Conservation (phyloP, 2,888 invertebrate genomes). For the Cataglyphis livida region DNA sequence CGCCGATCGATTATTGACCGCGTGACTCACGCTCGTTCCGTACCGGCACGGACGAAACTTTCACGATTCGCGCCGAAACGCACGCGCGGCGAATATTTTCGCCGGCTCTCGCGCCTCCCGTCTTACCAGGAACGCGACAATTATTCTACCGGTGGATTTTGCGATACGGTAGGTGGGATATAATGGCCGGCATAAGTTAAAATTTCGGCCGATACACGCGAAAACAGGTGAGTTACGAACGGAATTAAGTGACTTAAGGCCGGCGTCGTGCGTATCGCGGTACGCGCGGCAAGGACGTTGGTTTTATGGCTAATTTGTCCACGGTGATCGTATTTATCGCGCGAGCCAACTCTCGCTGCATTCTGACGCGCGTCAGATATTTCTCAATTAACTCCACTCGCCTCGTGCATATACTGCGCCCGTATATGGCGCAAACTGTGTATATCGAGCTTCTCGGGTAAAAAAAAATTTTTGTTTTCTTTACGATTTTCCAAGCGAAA, state of each 20-base stretch:
- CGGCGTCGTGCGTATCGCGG: slow-evolving; percentile 62
- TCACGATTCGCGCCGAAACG: slow-evolving; percentile 7
- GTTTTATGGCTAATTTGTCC: slow-evolving; percentile 80
- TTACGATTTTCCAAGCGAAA: neutral
- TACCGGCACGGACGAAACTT: slow-evolving; percentile 57
- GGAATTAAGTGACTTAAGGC: slow-evolving; percentile 79
- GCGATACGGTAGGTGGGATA: slow-evolving; percentile 67
- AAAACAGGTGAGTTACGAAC: slow-evolving; percentile 81
- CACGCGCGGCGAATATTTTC: slow-evolving; percentile 63
- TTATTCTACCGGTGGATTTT: slow-evolving; percentile 56
- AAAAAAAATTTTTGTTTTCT: slow-evolving; percentile 24
- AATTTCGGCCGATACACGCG: slow-evolving; percentile 80
- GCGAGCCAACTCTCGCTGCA: slow-evolving; percentile 53
- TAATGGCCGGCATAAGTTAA: slow-evolving; percentile 82
- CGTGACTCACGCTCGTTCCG: neutral
- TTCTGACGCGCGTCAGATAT: slow-evolving; percentile 62
- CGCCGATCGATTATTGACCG: slow-evolving; percentile 61
- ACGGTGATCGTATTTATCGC: slow-evolving; percentile 77
- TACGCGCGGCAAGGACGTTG: slow-evolving; percentile 58
- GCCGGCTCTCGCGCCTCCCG: slow-evolving; percentile 54
- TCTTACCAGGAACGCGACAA: slow-evolving; percentile 53
- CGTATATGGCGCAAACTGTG: neutral
- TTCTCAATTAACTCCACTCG: slow-evolving; percentile 72
- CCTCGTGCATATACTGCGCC: neutral
- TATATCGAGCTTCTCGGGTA: neutral